Evolutionary conservation across 1,140 invertebrate genomes (phyloP).

Genomic region (Saccostrea glomerata): DNA sequence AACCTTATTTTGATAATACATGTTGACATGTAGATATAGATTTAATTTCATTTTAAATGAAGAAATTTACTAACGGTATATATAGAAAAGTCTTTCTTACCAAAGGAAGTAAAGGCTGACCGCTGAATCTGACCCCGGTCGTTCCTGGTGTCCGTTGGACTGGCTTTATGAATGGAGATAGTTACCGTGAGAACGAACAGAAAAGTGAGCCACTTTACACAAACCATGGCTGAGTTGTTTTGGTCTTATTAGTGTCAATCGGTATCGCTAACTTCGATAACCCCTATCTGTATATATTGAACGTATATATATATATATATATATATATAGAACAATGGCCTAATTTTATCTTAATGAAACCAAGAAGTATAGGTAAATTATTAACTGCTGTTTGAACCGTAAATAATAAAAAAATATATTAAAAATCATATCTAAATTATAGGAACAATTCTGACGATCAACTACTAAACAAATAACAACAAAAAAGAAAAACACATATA

Average conservation of each 20-base stretch:
- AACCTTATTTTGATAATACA: too few relatives aligned
- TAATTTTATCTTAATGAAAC: background rate
- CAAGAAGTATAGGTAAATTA: too few relatives aligned
- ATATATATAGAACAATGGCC: background rate
- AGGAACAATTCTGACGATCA: too few relatives aligned
- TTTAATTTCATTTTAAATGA: too few relatives aligned
- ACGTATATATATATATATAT: background rate
- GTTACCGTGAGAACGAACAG: background rate
- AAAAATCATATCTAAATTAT: too few relatives aligned
- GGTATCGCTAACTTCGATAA: background rate
- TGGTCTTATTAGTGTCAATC: background rate
- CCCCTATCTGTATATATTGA: slow-evolving; percentile 22
- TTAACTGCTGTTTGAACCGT: too few relatives aligned
- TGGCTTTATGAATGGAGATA: background rate
- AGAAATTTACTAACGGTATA: too few relatives aligned
- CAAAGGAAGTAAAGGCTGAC: background rate
- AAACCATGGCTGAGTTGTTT: background rate
- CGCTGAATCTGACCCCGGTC: background rate
- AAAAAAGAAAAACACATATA: too few relatives aligned
- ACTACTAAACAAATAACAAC: too few relatives aligned
- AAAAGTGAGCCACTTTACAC: background rate
- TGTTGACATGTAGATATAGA: too few relatives aligned
- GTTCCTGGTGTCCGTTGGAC: background rate
- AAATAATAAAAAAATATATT: too few relatives aligned
- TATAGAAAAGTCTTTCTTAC: background rate